Evolutionary conservation across 1,140 invertebrate genomes (phyloP), one percentile per base, ranked within the genome.

Genomic region (Mizuhopecten yessoensis): DNA sequence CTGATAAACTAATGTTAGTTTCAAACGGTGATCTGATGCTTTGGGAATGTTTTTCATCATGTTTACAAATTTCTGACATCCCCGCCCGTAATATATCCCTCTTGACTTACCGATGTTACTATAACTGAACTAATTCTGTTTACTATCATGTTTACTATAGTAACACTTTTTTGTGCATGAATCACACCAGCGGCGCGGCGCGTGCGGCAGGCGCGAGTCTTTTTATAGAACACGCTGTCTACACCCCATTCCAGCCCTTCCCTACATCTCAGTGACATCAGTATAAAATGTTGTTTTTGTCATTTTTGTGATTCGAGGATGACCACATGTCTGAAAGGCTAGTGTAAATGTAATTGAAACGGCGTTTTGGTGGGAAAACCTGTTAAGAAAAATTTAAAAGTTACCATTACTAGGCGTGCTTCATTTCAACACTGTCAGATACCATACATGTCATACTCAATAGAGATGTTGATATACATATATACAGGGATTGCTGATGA

Each of bases 101-200:
- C 23, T 75, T 29, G 1, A 29, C 36, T 39, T 39, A 39, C 20
- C 45, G 45, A 49, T 29, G 57, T 29, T 75, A n/a, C 57, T 75
- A n/a, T 29, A 29, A 29, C 7, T n/a, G 0, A 29, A n/a, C 5
- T n/a, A 0, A 75, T 75, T n/a, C 57, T 75, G 57, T 75, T 75
- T 75, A 75, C 57, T 75, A 75, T 75, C 57, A 75, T 75, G 57
- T 75, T 75, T 75, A 75, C 57, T 11, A 75, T 75, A 75, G 57
- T 29, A 75, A n/a, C 57, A n/a, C 57, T 75, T 29, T 75, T 75
- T 75, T n/a, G 1, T 29, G 57, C 15, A 29, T 75, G 57, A 75
- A 75, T 75, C 57, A 75, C 57, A n/a, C 23, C n/a, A 75, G 5
- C 57, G n/a, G 23, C 57, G 23, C 57, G 57, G 57, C 57, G 57